These are phyloP conservation scores for Thalassarche chlororhynchos DNA, from an alignment of 2,113 vertebrate genomes.

Conservation along the genomic window DNA sequence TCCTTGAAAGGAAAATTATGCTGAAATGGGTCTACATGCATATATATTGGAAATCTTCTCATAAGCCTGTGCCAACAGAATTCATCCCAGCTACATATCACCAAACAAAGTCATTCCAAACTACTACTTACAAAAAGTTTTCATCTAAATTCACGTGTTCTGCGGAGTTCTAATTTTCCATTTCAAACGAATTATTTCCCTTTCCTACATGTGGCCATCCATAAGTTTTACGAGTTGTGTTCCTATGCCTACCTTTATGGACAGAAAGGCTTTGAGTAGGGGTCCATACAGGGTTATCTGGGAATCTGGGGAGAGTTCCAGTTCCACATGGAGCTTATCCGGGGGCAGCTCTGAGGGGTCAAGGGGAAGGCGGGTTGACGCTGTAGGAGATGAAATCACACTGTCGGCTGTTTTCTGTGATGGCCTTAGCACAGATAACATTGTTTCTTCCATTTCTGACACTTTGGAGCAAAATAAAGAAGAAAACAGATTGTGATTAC, in stretches of 20 bases:
- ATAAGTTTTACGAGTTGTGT: rapidly evolving
- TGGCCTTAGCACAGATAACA: constrained; percentile 89
- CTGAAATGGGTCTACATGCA: not conserved
- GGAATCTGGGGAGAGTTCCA: constrained; percentile 94
- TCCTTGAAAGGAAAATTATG: not conserved
- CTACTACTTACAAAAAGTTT: not conserved
- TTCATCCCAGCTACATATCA: not conserved
- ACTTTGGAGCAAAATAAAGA: constrained; percentile 71
- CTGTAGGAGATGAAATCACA: constrained; percentile 74
- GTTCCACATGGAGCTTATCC: constrained; percentile 91
- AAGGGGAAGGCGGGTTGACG: constrained; percentile 73
- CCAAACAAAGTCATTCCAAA: not conserved
- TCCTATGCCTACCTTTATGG: constrained; percentile 86
- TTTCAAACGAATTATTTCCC: rapidly evolving
- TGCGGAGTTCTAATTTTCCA: not conserved
- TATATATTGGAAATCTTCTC: not conserved
- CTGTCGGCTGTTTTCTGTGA: constrained; percentile 80
- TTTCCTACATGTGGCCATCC: not conserved
- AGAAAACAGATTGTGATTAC: not conserved
- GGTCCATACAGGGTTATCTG: constrained; percentile 94
- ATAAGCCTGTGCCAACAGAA: not conserved
- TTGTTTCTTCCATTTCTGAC: constrained; percentile 95
- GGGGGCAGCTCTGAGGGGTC: constrained; percentile 94
- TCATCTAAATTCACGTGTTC: not conserved
- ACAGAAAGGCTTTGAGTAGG: constrained; percentile 88